Conservation (phyloP, 2,113 vertebrate genomes). For the Amia ocellicauda region DNA sequence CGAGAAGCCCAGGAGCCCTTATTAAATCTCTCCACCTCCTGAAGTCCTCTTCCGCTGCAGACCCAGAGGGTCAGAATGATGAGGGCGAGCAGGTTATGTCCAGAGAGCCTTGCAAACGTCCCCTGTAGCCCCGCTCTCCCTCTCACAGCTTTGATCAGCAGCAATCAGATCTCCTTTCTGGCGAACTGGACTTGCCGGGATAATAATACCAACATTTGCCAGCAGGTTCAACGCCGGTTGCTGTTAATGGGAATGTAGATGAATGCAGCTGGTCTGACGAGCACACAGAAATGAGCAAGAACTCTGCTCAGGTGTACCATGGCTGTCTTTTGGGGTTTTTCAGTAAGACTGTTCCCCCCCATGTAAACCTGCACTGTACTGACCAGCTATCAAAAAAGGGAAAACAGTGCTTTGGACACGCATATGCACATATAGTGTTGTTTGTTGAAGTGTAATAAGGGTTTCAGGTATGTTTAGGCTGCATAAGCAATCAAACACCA, state of each 20-base stretch:
- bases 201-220: conserved; percentile 42
- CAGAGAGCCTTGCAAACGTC: conserved; percentile 1
- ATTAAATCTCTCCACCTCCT: conserved; percentile 2
- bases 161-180: conserved; percentile 36
- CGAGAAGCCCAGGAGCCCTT: not conserved
- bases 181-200: conserved; percentile 36
- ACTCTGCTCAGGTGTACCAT: too few species aligned
- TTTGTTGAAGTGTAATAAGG: too few species aligned
- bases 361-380: too few species aligned
- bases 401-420: too few species aligned
- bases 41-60: not conserved
- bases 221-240: conserved; percentile 39
- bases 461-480: too few species aligned
- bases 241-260: conserved; percentile 42
- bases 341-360: too few species aligned
- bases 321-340: too few species aligned
- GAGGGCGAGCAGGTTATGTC: too few species aligned
- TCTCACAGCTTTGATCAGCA: conserved; percentile 32
- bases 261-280: conserved; percentile 21
- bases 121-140: conserved; percentile 7
- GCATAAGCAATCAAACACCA: too few species aligned
- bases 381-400: too few species aligned
- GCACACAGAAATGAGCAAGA: conserved; percentile 19
- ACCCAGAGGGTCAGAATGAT: not conserved
- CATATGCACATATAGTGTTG: too few species aligned